Evolutionary conservation across 2,888 invertebrate species (phyloP), one percentile per base, ranked within the genome.

Genomic region (Subacronicta megacephala): DNA sequence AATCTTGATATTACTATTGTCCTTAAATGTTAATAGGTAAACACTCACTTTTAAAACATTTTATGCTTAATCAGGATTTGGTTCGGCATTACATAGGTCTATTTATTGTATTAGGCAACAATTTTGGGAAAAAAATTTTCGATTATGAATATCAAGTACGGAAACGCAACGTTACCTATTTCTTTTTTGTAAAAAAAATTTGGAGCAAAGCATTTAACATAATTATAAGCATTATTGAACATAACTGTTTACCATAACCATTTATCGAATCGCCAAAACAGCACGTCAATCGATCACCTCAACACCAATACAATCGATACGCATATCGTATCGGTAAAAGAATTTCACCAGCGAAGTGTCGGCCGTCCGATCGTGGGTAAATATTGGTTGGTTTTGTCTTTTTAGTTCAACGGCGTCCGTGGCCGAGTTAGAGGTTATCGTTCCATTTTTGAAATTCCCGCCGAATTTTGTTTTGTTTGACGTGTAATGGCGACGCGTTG

Each of bases 341-440:
- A 83, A 82, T 85, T 81, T 78, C 79, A 74, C 72, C 76, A 71
- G 57, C 77, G 77, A 82, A 82, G 81, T 79, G 82, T 82, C 80
- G 81, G 72, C 76, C 64, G 72, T 73, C 72, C 83, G 86, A 83
- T 82, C 79, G 79, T 76, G 82, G 78, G 85, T 83, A 84, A 88
- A 89, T 87, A 87, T 83, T 86, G 80, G 83, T 75, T 64, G 76
- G 50, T 57, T 79, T 87, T 81, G 83, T 91, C 89, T 92, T 92
- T 92, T 92, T 90, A 72, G 47, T 68, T 45, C 72, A 79, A 78
- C 82, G 84, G 84, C 88, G 92, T 85, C 92, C 91, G 85, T 93
- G 93, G 93, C 93, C 93, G 91, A 91, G 92, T 93, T 91, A 90
- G 90, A 88, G 91, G 89, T 87, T 88, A 89, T 85, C 89, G 91